Evolutionary conservation across 2,113 vertebrate genomes (phyloP), one percentile per base, ranked within the genome.

Genomic region (Hucho hucho): DNA sequence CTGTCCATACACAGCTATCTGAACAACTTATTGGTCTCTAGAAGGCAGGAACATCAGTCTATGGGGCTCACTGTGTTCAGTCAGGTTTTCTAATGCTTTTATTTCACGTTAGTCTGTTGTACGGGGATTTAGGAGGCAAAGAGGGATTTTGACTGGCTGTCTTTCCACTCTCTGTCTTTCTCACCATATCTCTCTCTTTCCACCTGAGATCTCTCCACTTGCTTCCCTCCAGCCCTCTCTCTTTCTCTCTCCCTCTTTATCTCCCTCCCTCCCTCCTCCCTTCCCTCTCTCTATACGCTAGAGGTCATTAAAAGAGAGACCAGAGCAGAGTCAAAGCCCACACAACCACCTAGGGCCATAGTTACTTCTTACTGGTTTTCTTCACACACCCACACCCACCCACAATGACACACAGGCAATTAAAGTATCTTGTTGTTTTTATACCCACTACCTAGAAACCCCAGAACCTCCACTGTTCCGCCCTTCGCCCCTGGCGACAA

Each of bases 381-480:
- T 56, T 67, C 58, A 43, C 47, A 3, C 9, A 43, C 29, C 9
- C 5, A 70, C 4, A 4, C 70, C 85, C 47, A 14, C 47, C 49
- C 75, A 46, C 81, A 3, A 4, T 6, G 32, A 20, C 4, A 70
- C 4, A 7, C 70, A 86, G 75, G 74, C 82, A 87, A 85, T 89
- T 84, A 91, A 89, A 69, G 81, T 74, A 75, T 69, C 66, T 76
- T 72, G 46, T 46, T 75, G 82, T 87, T 84, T 76, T 82, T 84
- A 87, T 87, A 87, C 87, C 81, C 79, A 77, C 85, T 77, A 74
- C 83, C 87, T 78, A 84, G 84, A 84, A 87, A 89, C 32, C 47
- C 11, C 12, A 4, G 47, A 49, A 3, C 87, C 83, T 75, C 76
- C 72, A 81, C 84, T 87, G 78, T 84, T 86, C 79, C 68, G 22